Percentiles rank a stretch among this genome's conserved stretches.
Conservation (phyloP, 2,888 invertebrate species). For the Tubulanus polymorphus region DNA sequence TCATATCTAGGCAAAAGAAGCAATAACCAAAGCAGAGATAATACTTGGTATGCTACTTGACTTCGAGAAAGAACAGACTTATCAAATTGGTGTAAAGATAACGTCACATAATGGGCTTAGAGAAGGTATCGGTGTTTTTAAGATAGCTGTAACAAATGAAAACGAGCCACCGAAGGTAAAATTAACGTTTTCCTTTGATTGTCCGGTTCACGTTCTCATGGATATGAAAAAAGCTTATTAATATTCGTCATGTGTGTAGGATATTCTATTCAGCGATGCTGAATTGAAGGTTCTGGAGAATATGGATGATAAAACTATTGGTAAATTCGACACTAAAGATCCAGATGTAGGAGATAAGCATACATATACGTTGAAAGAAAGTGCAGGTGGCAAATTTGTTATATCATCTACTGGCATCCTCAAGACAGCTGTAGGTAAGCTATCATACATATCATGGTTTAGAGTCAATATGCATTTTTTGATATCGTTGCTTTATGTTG, state of each 20-base stretch:
- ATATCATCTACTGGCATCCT: constrained; percentile 14
- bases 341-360: constrained; percentile 18
- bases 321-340: constrained; percentile 14
- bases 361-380: constrained; percentile 13
- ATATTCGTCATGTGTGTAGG: constrained; percentile 9
- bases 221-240: no score
- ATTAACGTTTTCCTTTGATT: no score
- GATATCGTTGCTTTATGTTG: no score
- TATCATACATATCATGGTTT: no score
- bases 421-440: constrained; percentile 7
- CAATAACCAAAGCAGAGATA: not conserved
- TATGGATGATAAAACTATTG: constrained; percentile 14
- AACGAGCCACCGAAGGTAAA: not conserved
- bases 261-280: constrained; percentile 12
- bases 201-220: no score
- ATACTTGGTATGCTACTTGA: not conserved
- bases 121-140: not conserved
- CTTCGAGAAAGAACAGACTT: not conserved
- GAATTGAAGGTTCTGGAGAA: constrained; percentile 18
- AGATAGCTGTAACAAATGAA: not conserved
- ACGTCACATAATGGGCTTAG: not conserved
- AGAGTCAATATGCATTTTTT: no score
- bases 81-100: not conserved
- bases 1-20: no score
- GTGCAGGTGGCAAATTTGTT: constrained; percentile 15